Base-by-base conservation (phyloP, 2,797 vertebrate species). In the Darevskia nairensis region DNA sequence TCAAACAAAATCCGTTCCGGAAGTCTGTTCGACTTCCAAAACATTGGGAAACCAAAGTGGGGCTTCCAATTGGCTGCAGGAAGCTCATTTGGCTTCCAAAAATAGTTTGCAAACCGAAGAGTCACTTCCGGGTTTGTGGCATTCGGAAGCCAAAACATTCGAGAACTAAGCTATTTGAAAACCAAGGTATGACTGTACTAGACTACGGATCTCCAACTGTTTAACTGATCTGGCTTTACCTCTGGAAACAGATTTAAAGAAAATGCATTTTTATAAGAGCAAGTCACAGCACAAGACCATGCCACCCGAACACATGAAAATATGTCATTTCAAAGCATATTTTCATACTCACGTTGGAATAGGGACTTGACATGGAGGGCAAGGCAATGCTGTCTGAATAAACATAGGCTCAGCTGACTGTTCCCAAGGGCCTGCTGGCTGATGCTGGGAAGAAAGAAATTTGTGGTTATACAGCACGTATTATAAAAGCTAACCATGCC, bases 381-480 rank as follows among this genome's bases (percentile, higher is more conserved):
- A 98, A 0, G 97, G 97, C 59, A 97, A 89, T 2, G 97, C 95
- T 81, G 95, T 96, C 68, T 96, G 97, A 90, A 98, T 96, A 88
- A 98, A 98, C 2, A 96, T 94, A 2, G 98, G 98, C 69, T 97
- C 97, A 32, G 96, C 92, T 3, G 96, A 96, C 87, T 98, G 98
- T 27, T 98, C 98, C 98, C 98, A 98, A 3, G 98, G 98, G 5
- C 98, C 98, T 0, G 94, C 93, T 81, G 97, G 97, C 90, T 97
- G 97, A 89, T 95, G 96, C 98, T 98, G 82, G n/a, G 32, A 92
- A 46, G 84, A 95, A 88, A 94, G 90, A 41, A 81, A 44, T 13
- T 61, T 68, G 6, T 15, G 59, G 32, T 44, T 80, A 23, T 8
- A 55, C 0, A 2, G 8, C 1, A 1, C 89, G 21, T 88, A 90